A percentile compares a stretch with the other conserved stretches of the same genome.
phyloP scores from a whole-genome alignment of 2,797 vertebrate genomes.

The Trachops cirrhosus region DNA sequence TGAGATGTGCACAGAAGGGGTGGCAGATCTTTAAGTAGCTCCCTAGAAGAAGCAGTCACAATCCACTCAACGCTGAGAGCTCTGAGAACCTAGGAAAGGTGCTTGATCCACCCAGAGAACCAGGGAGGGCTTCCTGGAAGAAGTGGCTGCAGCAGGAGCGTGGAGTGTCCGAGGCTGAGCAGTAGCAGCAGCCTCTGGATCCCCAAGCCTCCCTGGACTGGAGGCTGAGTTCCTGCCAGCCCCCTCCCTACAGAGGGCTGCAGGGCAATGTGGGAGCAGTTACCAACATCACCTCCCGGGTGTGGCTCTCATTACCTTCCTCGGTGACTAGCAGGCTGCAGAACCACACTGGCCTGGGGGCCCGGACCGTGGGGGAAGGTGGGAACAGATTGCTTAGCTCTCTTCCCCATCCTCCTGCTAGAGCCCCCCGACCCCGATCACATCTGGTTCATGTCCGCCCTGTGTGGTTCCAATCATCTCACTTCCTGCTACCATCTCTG shows the following conservation, averaged over 20 bases:
- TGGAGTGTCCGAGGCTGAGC: neutral
- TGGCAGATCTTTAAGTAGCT: neutral
- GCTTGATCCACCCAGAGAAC: neutral
- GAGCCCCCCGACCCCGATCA: constrained; percentile 56
- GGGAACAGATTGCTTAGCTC: constrained; percentile 38
- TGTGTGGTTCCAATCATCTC: constrained; percentile 83
- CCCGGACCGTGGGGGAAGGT: neutral
- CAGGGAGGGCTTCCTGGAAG: constrained; percentile 22
- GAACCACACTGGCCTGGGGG: neutral
- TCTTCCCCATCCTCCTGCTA: constrained; percentile 55
- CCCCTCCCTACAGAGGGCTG: neutral
- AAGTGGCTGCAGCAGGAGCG: neutral
- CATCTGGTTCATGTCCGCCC: constrained; percentile 81
- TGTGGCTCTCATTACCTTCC: neutral
- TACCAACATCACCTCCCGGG: neutral
- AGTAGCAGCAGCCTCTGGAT: neutral
- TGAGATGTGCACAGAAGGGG: neutral
- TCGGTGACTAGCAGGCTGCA: neutral
- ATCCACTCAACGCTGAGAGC: neutral
- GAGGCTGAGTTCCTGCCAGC: neutral
- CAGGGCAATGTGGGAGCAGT: neutral
- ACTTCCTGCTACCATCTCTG: constrained; percentile 85
- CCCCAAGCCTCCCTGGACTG: neutral
- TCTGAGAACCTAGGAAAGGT: neutral
- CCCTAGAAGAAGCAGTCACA: neutral